phyloP scores from a whole-genome alignment of 2,113 vertebrate species.

The Benthochromis sp. region DNA sequence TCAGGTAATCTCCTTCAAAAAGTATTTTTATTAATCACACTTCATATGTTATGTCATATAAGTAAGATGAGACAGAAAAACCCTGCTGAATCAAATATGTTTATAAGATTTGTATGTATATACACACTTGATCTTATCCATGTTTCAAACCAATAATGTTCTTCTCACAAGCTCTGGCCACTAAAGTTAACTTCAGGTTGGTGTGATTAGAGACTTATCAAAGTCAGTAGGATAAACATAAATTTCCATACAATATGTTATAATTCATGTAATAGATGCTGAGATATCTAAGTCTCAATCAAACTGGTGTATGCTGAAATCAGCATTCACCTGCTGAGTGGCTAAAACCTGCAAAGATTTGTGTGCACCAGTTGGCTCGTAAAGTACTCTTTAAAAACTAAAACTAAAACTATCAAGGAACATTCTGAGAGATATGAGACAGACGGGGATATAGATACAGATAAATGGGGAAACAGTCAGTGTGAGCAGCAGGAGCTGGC shows the following conservation, averaged over 20 bases:
- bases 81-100: background rate
- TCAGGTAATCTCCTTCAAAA: background rate
- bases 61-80: background rate
- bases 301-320: background rate
- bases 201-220: background rate
- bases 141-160: background rate
- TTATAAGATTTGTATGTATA: background rate
- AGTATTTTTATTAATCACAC: background rate
- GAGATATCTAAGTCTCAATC: background rate
- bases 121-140: background rate
- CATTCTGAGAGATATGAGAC: background rate
- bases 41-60: background rate
- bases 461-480: background rate
- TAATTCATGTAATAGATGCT: background rate
- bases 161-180: background rate
- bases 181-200: background rate
- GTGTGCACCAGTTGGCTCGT: accelerated
- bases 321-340: background rate
- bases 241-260: background rate
- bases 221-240: background rate
- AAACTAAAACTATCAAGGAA: background rate
- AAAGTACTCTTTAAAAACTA: background rate
- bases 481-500: background rate
- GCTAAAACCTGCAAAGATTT: background rate
- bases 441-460: background rate